Evolutionary conservation across 1,140 invertebrate genomes (phyloP).

Genomic region (Phenacoccus solenopsis): DNA sequence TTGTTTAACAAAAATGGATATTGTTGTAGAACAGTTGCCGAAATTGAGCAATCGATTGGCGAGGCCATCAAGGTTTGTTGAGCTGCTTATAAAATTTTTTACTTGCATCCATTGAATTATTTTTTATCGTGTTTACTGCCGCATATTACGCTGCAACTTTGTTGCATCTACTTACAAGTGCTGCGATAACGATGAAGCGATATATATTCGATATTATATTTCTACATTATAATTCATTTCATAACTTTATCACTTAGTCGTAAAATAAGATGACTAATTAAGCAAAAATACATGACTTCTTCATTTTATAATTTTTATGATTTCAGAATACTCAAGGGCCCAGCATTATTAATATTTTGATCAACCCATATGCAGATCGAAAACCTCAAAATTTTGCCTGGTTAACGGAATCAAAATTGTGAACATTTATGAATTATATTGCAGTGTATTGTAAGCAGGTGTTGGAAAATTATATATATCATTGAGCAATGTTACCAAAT

Average conservation of each 20-base stretch:
- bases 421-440: too few species aligned
- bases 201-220: conserved; percentile 19
- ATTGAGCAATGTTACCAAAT: too few species aligned
- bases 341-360: conserved; percentile 81
- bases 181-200: neutral
- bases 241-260: neutral
- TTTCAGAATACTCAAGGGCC: conserved; percentile 50
- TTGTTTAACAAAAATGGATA: conserved; percentile 72
- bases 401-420: conserved; percentile 83
- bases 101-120: too few species aligned
- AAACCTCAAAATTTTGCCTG: conserved; percentile 83
- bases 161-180: neutral
- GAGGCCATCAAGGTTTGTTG: conserved; percentile 44
- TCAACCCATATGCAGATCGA: conserved; percentile 72
- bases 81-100: too few species aligned
- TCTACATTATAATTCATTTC: neutral
- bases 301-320: too few species aligned
- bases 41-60: conserved; percentile 56
- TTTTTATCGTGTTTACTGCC: too few species aligned
- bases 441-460: too few species aligned
- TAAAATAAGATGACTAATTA: neutral
- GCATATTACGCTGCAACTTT: neutral
- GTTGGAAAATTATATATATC: too few species aligned
- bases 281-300: conserved; percentile 22
- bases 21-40: conserved; percentile 58